phyloP scores from a whole-genome alignment of 2,113 vertebrate genomes.

The Sigmodon hispidus region DNA sequence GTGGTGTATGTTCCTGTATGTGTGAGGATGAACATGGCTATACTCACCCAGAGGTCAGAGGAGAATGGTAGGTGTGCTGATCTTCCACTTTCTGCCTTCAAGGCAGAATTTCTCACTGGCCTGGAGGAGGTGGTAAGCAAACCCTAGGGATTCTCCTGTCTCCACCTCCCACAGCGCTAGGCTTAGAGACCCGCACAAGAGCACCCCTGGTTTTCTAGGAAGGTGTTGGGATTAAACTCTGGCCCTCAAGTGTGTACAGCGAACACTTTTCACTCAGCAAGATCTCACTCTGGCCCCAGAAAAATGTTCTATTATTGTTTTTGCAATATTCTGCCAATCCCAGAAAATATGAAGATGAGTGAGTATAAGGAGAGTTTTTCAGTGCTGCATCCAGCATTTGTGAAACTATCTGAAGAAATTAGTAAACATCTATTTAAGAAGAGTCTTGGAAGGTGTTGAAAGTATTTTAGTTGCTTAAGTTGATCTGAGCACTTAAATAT shows the following conservation, averaged over 20 bases:
- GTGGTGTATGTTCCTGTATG: background rate
- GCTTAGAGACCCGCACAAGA: background rate
- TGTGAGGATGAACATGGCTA: background rate
- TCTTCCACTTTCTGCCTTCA: background rate
- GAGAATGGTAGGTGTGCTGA: background rate
- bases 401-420: constrained; percentile 37
- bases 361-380: constrained; percentile 20
- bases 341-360: constrained; percentile 31
- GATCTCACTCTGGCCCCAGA: background rate
- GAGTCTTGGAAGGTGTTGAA: constrained; percentile 44
- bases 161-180: background rate
- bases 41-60: background rate
- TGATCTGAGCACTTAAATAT: constrained; percentile 59
- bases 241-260: too few species aligned
- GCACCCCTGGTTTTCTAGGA: background rate
- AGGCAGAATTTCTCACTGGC: background rate
- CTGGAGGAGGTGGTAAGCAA: background rate
- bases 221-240: background rate
- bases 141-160: background rate
- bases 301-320: constrained; percentile 2
- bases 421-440: constrained; percentile 49
- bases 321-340: constrained; percentile 59
- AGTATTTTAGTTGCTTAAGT: constrained; percentile 51
- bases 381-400: constrained; percentile 10
- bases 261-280: background rate